These are phyloP conservation scores for Eubasilissa splendida DNA, from an alignment of 2,888 invertebrate species.

Conservation along the genomic window DNA sequence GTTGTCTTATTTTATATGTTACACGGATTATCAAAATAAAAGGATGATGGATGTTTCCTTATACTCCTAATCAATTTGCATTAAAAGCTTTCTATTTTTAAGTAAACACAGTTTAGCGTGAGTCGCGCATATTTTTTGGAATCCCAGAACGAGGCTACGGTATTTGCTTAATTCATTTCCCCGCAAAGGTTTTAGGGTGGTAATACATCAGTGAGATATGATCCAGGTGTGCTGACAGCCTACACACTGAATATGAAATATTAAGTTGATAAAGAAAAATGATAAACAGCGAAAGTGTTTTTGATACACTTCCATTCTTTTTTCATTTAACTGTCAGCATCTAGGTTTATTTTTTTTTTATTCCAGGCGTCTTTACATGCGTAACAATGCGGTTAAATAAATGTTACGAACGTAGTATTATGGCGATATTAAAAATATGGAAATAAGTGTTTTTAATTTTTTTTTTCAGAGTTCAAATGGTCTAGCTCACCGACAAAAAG, in stretches of 20 bases:
- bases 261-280: conserved; percentile 40
- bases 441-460: no score
- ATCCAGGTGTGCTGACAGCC: conserved; percentile 52
- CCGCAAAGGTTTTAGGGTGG: background rate
- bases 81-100: conserved; percentile 49
- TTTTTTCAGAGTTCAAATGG: no score
- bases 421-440: no score
- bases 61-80: conserved; percentile 35
- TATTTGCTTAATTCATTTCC: conserved; percentile 54
- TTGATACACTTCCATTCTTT: background rate
- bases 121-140: conserved; percentile 33
- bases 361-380: no score
- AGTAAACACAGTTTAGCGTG: conserved; percentile 50
- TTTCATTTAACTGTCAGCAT: no score
- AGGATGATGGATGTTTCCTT: conserved; percentile 30
- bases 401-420: no score
- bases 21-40: conserved; percentile 5
- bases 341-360: no score
- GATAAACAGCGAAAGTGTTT: conserved; percentile 10
- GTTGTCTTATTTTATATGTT: no score
- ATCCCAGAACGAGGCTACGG: conserved; percentile 32
- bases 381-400: no score
- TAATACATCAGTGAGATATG: conserved; percentile 54
- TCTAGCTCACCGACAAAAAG: no score
- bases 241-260: conserved; percentile 46